Evolutionary conservation across 1,140 invertebrate genomes (phyloP), one percentile per base, ranked within the genome.

Genomic region (Leptinotarsa lineolata): DNA sequence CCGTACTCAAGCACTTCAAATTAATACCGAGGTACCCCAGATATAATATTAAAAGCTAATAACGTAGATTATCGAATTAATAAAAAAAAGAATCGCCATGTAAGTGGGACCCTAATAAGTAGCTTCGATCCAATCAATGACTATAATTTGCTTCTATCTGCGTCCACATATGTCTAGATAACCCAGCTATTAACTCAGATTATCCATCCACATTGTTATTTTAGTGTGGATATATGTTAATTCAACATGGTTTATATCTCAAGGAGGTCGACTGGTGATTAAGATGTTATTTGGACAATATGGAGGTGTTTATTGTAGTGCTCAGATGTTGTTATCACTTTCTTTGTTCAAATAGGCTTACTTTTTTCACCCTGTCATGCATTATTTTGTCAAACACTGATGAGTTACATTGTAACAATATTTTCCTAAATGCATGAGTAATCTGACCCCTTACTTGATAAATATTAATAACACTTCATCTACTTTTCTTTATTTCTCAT

Each of bases 121-220:
- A 77, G 77, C 77, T 74, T 74, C 73, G 67, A 65, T 74, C 22
- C 73, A 16, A 74, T 75, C 74, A 75, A 78, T 78, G 69, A 77
- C 77, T 78, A 77, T 78, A 78, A 78, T 78, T 78, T 78, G 65
- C 70, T 74, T 74, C 73, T 78, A 78, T 78, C 77, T 78, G 15
- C 75, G 72, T 74, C 73, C 77, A 76, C 74, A 77, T 71, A 74
- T 77, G 72, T 71, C 69, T 71, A 18, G 69, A 71, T 71, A 76
- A 78, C 77, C 72, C 69, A 72, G 65, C 77, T 73, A 78, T 76
- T 76, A 72, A 71, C 74, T 73, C 68, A 73, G 77, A 78, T 78
- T 74, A 76, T 74, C 70, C 74, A 76, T 78, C 77, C 75, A 74
- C 74, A 78, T 78, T 76, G 77, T 78, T 78, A 77, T 76, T 76